phyloP scores from a whole-genome alignment of 2,797 vertebrate species.

The Catharus ustulatus region DNA sequence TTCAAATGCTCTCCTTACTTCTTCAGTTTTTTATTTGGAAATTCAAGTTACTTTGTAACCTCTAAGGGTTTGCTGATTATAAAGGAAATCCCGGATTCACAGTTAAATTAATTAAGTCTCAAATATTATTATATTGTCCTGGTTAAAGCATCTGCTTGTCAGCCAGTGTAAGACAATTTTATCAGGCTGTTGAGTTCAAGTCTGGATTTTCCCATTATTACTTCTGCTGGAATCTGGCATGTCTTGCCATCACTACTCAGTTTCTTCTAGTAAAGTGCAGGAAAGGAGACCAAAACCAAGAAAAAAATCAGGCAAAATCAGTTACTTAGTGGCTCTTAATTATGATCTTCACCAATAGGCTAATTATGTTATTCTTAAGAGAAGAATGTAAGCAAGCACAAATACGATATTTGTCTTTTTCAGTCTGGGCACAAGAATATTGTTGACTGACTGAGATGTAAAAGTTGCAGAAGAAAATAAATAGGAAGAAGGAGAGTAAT shows the following conservation, averaged over 20 bases:
- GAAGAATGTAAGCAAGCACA: not conserved
- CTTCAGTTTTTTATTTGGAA: not conserved
- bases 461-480: not conserved
- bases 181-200: not conserved
- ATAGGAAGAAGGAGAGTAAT: constrained; percentile 15
- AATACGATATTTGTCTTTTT: not conserved
- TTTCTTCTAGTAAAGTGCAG: not conserved
- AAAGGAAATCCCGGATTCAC: not conserved
- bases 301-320: not conserved
- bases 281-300: not conserved
- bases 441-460: not conserved
- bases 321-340: not conserved
- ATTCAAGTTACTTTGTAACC: not conserved
- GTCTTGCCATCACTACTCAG: not conserved
- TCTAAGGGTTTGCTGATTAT: not conserved
- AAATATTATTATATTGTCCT: not conserved
- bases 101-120: constrained; percentile 10
- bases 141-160: not conserved
- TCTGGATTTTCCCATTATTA: not conserved
- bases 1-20: not conserved
- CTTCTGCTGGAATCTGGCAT: not conserved
- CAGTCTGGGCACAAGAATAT: not conserved
- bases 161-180: not conserved
- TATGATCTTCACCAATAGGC: not conserved
- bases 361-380: not conserved